Percentiles rank a stretch among this genome's conserved stretches.
Evolutionary conservation across 2,888 invertebrate species (phyloP).

Genomic region (Ormyrus nitidulus): DNA sequence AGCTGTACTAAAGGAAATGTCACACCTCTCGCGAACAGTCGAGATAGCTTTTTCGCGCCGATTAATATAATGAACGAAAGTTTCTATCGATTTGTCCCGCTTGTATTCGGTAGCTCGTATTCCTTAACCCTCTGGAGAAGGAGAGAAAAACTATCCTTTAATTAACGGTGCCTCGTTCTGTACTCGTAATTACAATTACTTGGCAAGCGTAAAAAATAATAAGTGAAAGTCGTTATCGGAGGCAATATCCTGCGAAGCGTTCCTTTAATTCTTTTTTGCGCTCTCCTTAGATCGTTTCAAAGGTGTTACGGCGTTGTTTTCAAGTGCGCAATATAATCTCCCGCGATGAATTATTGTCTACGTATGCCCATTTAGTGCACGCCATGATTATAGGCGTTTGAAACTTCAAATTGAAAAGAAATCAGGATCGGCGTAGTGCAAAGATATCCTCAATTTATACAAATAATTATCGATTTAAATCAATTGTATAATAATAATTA

Average conservation of each 20-base stretch:
- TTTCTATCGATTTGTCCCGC: slow-evolving; percentile 2
- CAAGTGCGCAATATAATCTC: slow-evolving; percentile 5
- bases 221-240: slow-evolving; percentile 32
- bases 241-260: slow-evolving; percentile 11
- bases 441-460: background rate
- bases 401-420: background rate
- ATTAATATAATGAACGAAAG: slow-evolving; percentile 36
- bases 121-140: background rate
- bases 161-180: slow-evolving; percentile 27
- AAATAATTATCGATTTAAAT: background rate
- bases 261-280: slow-evolving; percentile 8
- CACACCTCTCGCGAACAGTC: background rate
- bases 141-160: slow-evolving; percentile 25
- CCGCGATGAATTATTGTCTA: slow-evolving; percentile 10
- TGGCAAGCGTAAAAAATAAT: slow-evolving; percentile 20
- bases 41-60: background rate
- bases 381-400: background rate
- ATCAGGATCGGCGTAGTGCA: background rate
- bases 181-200: slow-evolving; percentile 31
- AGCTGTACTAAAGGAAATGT: background rate
- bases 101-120: background rate
- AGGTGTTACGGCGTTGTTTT: background rate
- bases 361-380: background rate
- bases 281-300: background rate
- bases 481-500: no score